phyloP scores from a whole-genome alignment of 30 jellyfish, hydroid and myxozoan species.

The Pelagia noctiluca region DNA sequence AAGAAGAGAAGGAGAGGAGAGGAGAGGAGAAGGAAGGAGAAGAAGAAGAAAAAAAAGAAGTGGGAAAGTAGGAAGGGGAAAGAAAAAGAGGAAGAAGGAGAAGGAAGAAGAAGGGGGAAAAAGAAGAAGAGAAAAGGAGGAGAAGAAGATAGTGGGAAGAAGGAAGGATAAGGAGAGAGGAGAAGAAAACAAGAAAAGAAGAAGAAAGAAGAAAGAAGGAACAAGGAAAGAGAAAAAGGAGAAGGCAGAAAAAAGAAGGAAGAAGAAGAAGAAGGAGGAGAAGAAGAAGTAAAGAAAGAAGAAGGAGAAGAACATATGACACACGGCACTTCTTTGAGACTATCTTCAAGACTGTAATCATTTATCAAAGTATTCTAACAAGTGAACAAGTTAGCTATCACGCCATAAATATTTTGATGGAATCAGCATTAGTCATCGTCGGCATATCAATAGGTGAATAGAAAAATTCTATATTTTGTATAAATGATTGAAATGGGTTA shows the following conservation, averaged over 20 bases:
- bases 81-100: neutral
- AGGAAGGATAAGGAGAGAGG: neutral
- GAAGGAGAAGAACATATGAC: neutral
- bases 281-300: neutral
- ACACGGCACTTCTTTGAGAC: no score
- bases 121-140: no score
- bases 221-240: neutral
- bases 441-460: no score
- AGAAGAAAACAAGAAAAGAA: neutral
- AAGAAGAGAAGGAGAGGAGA: neutral
- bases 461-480: no score
- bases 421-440: no score
- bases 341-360: no score
- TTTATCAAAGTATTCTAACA: no score
- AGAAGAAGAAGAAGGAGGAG: neutral
- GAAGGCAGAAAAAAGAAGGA: neutral
- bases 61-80: neutral
- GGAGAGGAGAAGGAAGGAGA: neutral
- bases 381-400: no score
- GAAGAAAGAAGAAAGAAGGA: neutral
- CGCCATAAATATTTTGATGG: no score
- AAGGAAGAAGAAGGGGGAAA: no score
- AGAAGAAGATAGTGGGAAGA: neutral
- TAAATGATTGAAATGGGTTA: no score
- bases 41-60: neutral